These are phyloP conservation scores for Mythimna ferrago DNA, from an alignment of 2,888 invertebrate species.

Conservation along the genomic window DNA sequence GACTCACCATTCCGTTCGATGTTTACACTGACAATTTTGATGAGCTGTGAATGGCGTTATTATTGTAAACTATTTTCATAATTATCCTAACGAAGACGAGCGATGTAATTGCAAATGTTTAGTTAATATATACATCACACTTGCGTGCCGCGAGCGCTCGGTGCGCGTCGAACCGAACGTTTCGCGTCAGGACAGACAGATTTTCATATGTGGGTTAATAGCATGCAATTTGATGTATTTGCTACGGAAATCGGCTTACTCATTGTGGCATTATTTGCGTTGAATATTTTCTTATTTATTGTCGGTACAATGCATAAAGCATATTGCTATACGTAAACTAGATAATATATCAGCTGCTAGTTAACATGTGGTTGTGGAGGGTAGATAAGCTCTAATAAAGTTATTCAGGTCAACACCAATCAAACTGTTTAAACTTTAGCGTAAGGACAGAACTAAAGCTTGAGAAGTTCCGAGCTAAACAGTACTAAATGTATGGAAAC, in stretches of 20 bases:
- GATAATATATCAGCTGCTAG: no score
- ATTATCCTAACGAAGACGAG: neutral
- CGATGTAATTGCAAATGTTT: constrained; percentile 10
- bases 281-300: neutral
- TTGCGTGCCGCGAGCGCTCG: neutral
- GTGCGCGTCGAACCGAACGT: neutral
- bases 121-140: neutral
- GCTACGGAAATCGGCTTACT: neutral
- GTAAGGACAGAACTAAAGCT: neutral
- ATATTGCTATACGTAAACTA: neutral
- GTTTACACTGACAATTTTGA: neutral
- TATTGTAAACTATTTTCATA: neutral
- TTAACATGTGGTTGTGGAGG: no score
- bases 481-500: no score
- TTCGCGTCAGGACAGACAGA: constrained; percentile 7
- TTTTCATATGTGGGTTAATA: constrained; percentile 18
- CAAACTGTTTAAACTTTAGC: neutral
- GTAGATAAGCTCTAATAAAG: no score
- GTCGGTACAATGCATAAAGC: neutral
- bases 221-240: constrained; percentile 22
- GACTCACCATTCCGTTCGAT: neutral
- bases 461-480: neutral
- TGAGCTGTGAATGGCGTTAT: constrained; percentile 1
- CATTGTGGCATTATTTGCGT: neutral
- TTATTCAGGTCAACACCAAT: neutral